Evolutionary conservation across 2,797 vertebrate species (phyloP).

Genomic region (Lagodon rhomboides): DNA sequence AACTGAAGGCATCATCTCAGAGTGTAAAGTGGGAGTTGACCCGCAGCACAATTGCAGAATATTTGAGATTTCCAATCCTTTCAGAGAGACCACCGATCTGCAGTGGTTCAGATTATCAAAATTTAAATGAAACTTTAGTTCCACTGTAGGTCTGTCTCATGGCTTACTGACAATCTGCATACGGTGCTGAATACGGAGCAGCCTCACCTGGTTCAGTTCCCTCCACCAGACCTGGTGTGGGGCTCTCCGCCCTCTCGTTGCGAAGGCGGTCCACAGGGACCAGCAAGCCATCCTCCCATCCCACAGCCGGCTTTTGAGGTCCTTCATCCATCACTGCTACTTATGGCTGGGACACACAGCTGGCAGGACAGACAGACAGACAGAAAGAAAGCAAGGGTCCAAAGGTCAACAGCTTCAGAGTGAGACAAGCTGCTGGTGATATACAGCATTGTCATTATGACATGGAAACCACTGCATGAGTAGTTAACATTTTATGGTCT

Average conservation of each 20-base stretch:
- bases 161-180: neutral
- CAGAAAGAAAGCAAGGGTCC: neutral
- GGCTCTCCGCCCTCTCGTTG: constrained; percentile 90
- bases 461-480: neutral
- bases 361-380: constrained; percentile 31
- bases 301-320: constrained; percentile 81
- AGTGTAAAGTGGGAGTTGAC: neutral
- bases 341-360: constrained; percentile 44
- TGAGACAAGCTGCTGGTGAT: neutral
- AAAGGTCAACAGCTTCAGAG: constrained; percentile 47
- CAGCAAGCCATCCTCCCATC: constrained; percentile 87
- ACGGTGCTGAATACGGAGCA: too few species aligned
- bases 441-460: neutral
- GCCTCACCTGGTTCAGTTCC: constrained; percentile 94
- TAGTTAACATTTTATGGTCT: neutral
- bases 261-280: constrained; percentile 85
- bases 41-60: neutral
- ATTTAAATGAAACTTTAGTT: neutral
- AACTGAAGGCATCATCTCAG: neutral
- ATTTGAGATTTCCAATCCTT: neutral
- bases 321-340: constrained; percentile 88
- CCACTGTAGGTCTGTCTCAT: neutral
- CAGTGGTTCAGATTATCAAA: neutral
- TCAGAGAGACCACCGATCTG: neutral
- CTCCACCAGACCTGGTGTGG: constrained; percentile 92